phyloP scores from a whole-genome alignment of 2,888 invertebrate species.

The Lithophane semibrunnea region DNA sequence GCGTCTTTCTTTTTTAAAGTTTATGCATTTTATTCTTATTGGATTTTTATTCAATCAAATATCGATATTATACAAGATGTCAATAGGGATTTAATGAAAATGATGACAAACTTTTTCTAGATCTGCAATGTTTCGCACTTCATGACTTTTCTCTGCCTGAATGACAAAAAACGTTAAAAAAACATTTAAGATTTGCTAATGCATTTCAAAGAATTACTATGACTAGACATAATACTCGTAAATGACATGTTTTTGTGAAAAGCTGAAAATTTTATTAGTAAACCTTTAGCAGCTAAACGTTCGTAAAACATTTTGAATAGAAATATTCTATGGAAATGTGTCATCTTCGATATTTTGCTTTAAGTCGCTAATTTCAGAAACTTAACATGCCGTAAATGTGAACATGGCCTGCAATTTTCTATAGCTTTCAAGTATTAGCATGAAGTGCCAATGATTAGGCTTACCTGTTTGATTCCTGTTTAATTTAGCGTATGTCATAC shows the following conservation, averaged over 20 bases:
- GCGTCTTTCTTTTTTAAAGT: slow-evolving; percentile 1
- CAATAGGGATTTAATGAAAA: background rate
- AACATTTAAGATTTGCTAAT: background rate
- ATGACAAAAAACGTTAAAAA: background rate
- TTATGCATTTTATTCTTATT: background rate
- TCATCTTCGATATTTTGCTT: slow-evolving; percentile 26
- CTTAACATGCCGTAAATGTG: slow-evolving; percentile 20
- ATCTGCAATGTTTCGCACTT: background rate
- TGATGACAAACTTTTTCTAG: background rate
- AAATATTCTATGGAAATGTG: slow-evolving; percentile 36
- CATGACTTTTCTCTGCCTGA: background rate
- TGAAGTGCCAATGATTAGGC: background rate
- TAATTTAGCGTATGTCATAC: background rate
- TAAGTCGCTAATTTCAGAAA: slow-evolving; percentile 28
- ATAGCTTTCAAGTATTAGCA: background rate
- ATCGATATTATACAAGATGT: background rate
- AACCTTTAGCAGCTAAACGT: slow-evolving; percentile 38
- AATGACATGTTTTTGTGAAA: slow-evolving; percentile 22
- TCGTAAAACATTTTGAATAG: slow-evolving; percentile 43
- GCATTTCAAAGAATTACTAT: slow-evolving; percentile 11
- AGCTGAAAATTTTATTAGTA: slow-evolving; percentile 34
- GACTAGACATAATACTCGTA: background rate
- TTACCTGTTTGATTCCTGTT: background rate
- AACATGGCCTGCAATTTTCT: background rate
- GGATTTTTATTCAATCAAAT: background rate